Evolutionary conservation across 2,888 invertebrate genomes (phyloP).

Genomic region (Caenorhabditis wallacei): DNA sequence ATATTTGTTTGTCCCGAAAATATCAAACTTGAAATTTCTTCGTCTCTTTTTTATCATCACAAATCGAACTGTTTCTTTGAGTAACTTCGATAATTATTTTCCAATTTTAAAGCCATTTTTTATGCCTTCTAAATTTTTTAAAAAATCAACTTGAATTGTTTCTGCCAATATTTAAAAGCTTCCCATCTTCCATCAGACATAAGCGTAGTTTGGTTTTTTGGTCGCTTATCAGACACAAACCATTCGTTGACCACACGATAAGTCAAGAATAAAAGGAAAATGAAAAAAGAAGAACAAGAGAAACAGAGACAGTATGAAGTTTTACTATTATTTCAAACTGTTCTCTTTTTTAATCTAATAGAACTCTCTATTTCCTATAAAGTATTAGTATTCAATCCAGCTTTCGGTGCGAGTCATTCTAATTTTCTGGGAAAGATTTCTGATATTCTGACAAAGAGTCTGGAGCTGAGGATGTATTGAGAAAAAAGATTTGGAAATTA

Average conservation of each 20-base stretch:
- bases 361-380: constrained; percentile 35
- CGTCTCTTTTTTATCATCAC: too few species aligned
- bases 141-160: too few species aligned
- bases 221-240: constrained; percentile 44
- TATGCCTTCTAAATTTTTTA: too few species aligned
- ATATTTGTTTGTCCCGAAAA: too few species aligned
- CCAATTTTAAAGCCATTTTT: too few species aligned
- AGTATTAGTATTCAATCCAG: constrained; percentile 64
- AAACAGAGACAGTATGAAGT: background rate
- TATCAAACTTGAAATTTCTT: too few species aligned
- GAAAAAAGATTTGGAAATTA: constrained; percentile 29
- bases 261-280: background rate
- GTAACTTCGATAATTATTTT: too few species aligned
- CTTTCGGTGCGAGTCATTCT: constrained; percentile 64
- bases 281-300: constrained; percentile 14
- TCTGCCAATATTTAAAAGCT: background rate
- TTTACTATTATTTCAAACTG: too few species aligned
- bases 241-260: constrained; percentile 39
- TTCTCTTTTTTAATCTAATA: background rate
- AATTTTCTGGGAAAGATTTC: constrained; percentile 68
- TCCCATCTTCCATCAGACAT: background rate
- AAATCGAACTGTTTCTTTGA: too few species aligned
- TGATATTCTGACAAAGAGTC: constrained; percentile 61
- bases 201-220: constrained; percentile 23
- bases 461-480: constrained; percentile 15